phyloP scores from a whole-genome alignment of 2,888 invertebrate species.

The Lysandra bellargus region DNA sequence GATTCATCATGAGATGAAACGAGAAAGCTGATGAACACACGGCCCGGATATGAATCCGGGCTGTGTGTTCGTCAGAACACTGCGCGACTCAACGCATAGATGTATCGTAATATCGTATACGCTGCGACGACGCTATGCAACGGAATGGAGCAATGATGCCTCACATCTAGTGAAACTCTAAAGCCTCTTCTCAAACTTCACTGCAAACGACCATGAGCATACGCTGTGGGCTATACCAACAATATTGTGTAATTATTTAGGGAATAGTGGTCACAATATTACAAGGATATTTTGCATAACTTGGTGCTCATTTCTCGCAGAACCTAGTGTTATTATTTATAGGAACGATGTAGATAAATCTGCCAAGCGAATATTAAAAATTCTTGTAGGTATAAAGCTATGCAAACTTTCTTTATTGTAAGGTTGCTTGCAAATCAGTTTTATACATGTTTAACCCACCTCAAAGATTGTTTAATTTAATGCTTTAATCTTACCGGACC shows the following conservation, averaged over 20 bases:
- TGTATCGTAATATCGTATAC: not conserved
- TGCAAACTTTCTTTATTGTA: not conserved
- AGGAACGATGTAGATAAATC: not conserved
- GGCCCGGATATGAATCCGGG: too few relatives aligned
- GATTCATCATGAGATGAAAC: too few relatives aligned
- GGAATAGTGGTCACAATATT: too few relatives aligned
- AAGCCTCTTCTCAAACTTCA: too few relatives aligned
- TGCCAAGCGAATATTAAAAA: conserved; percentile 1
- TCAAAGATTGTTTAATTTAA: not conserved
- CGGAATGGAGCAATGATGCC: not conserved
- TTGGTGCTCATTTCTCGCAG: not conserved
- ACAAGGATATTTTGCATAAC: not conserved
- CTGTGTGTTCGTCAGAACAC: too few relatives aligned
- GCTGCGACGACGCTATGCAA: not conserved
- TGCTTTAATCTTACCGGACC: too few relatives aligned
- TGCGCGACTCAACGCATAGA: not conserved
- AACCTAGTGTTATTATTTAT: not conserved
- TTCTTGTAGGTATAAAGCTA: not conserved
- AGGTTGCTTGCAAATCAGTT: too few relatives aligned
- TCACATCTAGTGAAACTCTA: too few relatives aligned
- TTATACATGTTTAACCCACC: too few relatives aligned
- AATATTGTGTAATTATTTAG: too few relatives aligned
- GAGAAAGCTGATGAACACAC: too few relatives aligned
- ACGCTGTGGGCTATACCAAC: too few relatives aligned
- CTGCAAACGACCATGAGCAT: not conserved